A percentile compares a stretch with the other conserved stretches of the same genome.
Conservation (phyloP, 2,888 invertebrate genomes). For the Sesia bembeciformis region DNA sequence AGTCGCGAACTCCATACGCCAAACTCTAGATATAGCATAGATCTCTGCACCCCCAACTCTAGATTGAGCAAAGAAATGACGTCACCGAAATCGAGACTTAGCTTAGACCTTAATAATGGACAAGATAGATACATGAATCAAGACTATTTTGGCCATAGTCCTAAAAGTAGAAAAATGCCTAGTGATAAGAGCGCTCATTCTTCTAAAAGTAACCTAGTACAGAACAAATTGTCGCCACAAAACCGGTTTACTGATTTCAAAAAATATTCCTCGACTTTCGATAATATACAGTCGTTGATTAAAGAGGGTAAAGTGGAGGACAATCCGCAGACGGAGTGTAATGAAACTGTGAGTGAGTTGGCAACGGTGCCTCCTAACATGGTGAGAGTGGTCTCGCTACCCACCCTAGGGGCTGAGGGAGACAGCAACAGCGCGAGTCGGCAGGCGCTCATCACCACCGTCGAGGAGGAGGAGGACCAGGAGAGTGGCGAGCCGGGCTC, state of each 20-base stretch:
- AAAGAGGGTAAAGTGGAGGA: constrained; percentile 80
- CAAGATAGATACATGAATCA: constrained; percentile 58
- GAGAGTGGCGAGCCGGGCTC: constrained; percentile 76
- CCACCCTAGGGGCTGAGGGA: constrained; percentile 75
- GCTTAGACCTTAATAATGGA: constrained; percentile 75
- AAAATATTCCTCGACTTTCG: constrained; percentile 84
- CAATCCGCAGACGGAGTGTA: constrained; percentile 61
- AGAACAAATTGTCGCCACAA: constrained; percentile 68
- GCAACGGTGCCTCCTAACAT: constrained; percentile 76
- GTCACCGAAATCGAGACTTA: constrained; percentile 75
- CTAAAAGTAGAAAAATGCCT: constrained; percentile 58
- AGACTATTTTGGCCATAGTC: constrained; percentile 65
- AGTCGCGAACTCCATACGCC: constrained; percentile 76
- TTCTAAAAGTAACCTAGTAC: constrained; percentile 40
- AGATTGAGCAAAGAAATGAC: constrained; percentile 73
- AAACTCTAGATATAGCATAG: constrained; percentile 80
- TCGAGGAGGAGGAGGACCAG: constrained; percentile 82
- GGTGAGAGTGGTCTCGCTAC: constrained; percentile 80
- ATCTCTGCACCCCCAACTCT: constrained; percentile 77
- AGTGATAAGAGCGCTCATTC: constrained; percentile 40
- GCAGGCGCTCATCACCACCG: constrained; percentile 79
- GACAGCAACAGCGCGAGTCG: constrained; percentile 69
- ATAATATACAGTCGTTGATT: constrained; percentile 83
- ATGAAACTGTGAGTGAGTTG: constrained; percentile 77
- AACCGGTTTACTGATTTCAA: constrained; percentile 77